phyloP scores from a whole-genome alignment of 2,113 vertebrate genomes.

The Malaclemys terrapin region DNA sequence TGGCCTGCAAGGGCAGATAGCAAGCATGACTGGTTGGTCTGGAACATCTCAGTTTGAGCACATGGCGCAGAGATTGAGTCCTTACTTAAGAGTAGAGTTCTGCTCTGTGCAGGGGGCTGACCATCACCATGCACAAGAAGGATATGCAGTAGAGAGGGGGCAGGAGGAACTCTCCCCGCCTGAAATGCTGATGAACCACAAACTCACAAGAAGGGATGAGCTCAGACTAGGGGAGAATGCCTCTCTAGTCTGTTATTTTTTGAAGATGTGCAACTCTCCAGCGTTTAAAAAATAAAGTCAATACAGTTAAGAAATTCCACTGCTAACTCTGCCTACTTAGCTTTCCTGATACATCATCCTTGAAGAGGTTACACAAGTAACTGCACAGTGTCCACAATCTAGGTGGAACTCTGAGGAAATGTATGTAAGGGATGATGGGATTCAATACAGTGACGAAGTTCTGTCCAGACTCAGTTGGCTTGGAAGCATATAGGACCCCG shows the following conservation, averaged over 20 bases:
- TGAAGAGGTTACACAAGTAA: not conserved
- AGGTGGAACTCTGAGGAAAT: not conserved
- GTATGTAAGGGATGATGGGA: not conserved
- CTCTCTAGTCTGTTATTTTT: not conserved
- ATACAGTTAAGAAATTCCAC: fast-evolving
- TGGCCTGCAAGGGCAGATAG: not conserved
- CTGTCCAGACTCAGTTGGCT: not conserved
- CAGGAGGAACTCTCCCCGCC: not conserved
- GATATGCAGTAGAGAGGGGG: not conserved
- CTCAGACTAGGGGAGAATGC: fast-evolving
- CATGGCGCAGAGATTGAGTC: not conserved
- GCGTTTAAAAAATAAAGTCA: not conserved
- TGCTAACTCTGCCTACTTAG: not conserved
- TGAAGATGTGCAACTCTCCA: not conserved
- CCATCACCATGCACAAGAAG: not conserved
- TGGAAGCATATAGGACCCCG: fast-evolving
- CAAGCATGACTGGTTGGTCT: not conserved
- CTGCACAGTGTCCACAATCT: not conserved
- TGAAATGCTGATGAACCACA: fast-evolving
- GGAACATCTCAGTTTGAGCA: not conserved
- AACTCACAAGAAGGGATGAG: not conserved
- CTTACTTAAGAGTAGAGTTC: not conserved
- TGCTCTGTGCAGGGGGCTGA: not conserved
- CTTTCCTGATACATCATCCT: not conserved
- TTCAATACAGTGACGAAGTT: not conserved